A percentile compares a stretch with the other conserved stretches of the same genome.
These are phyloP conservation scores for Clavelina lepadiformis DNA, from an alignment of 23 tunicate genomes.

Conservation along the genomic window DNA sequence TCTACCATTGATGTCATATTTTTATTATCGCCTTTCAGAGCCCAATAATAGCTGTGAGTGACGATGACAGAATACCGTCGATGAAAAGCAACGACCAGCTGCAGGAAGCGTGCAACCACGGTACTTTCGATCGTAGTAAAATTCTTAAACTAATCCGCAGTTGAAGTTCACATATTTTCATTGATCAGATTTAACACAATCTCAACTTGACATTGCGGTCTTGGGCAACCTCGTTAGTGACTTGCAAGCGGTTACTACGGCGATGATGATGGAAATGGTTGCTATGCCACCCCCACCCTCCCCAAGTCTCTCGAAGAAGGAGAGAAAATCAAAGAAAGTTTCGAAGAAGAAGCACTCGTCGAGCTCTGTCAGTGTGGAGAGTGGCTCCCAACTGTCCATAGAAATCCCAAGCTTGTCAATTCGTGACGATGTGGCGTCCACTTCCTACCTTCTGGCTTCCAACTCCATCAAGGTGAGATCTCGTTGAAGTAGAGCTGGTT, in stretches of 20 bases:
- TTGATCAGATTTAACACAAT: slow-evolving; percentile 8
- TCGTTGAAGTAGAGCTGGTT: too few relatives aligned
- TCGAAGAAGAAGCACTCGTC: slow-evolving; percentile 51
- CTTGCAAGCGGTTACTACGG: slow-evolving; percentile 3
- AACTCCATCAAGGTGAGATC: too few relatives aligned
- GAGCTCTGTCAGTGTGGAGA: not conserved
- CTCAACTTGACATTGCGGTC: slow-evolving; percentile 13
- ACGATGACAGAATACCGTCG: too few relatives aligned
- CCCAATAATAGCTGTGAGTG: slow-evolving; percentile 1
- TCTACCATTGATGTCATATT: not conserved
- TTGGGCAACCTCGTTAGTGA: slow-evolving; percentile 6
- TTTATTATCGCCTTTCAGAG: slow-evolving; percentile 15
- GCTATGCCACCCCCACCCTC: slow-evolving; percentile 19
- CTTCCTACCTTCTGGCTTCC: too few relatives aligned
- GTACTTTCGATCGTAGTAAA: not conserved
- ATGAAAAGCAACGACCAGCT: not conserved
- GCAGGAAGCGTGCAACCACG: slow-evolving; percentile 22
- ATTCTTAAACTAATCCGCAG: not conserved
- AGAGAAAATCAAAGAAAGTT: slow-evolving; percentile 71
- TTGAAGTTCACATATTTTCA: not conserved
- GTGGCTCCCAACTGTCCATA: too few relatives aligned
- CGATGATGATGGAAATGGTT: slow-evolving; percentile 2
- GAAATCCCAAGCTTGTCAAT: too few relatives aligned
- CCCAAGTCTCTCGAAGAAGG: slow-evolving; percentile 43
- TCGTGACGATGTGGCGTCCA: too few relatives aligned